Evolutionary conservation across 2,113 vertebrate species (phyloP), one percentile per base, ranked within the genome.

Genomic region (Petrocephalus microphthalmus): DNA sequence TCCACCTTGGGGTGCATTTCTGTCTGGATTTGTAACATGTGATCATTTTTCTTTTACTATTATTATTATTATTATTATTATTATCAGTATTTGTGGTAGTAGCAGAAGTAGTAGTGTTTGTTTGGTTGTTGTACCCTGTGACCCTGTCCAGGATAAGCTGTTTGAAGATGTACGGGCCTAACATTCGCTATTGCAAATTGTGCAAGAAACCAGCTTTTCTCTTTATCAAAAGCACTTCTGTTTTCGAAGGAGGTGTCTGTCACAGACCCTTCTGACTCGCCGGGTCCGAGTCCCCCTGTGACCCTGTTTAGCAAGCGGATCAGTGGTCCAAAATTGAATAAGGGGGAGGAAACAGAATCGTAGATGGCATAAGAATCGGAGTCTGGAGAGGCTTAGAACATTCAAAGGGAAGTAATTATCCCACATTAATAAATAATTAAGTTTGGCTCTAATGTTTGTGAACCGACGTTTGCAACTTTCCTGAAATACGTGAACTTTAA

Each of bases 381-480:
- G 33, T 47, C 86, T 45, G 37, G 56, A 47, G 56, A 49, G 29
- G 19, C 57, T 8, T 67, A 10, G 64, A 87, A 47, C 64, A 87
- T 87, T 86, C 29, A 42, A 42, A 45, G 56, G 54, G 57, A 60
- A 64, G 86, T 67, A 67, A 87, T 87, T 78, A 87, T 10, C 47
- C 22, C 7, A 87, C 49, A n/a, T 47, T 87, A 78, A 52, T 74
- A 51, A 87, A 74, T 74, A 51, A 87, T 87, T 22, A 87, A 19
- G 8, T 74, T n/a, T 15, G 0, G 45, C 33, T 87, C 45, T 19
- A 52, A 49, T 51, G n/a, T n/a, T 51, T 71, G 47, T 29, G 1
- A 13, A 87, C 10, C 2, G 20, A n/a, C 22, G 22, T 83, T 83
- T 25, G 42, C 22, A 11, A 49, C 42, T 22, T 11, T 45, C 45